phyloP scores from a whole-genome alignment of 2,797 vertebrate genomes.

The Luscinia megarhynchos region DNA sequence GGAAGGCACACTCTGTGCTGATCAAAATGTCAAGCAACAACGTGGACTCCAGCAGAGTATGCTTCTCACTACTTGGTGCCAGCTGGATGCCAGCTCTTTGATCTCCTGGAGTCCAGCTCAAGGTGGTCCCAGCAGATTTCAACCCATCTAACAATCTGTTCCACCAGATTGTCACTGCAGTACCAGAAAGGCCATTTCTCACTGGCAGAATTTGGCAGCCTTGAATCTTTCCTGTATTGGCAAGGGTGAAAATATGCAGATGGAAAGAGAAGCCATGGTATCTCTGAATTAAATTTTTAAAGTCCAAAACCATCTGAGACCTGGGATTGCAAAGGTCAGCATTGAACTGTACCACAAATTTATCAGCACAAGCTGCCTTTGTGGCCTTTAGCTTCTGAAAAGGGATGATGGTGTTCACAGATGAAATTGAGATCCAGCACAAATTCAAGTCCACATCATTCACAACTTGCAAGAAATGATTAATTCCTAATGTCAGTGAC shows the following conservation, averaged over 20 bases:
- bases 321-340: neutral
- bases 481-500: neutral
- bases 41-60: neutral
- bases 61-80: neutral
- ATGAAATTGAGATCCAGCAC: neutral
- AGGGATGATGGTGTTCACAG: neutral
- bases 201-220: neutral
- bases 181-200: slow-evolving; percentile 16
- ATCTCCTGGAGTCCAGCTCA: neutral
- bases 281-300: neutral
- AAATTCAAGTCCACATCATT: neutral
- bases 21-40: neutral
- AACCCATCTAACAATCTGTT: slow-evolving; percentile 31
- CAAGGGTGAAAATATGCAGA: neutral
- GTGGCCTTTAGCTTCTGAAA: neutral
- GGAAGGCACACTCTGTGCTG: neutral
- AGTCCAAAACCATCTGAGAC: neutral
- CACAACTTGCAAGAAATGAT: neutral
- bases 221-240: neutral
- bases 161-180: neutral
- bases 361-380: neutral
- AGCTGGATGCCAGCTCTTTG: neutral
- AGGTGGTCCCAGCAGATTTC: neutral
- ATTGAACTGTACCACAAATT: neutral
- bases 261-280: neutral